Conservation (phyloP, 37 sponge, comb jelly and placozoan species). For the Spongilla lacustris region DNA sequence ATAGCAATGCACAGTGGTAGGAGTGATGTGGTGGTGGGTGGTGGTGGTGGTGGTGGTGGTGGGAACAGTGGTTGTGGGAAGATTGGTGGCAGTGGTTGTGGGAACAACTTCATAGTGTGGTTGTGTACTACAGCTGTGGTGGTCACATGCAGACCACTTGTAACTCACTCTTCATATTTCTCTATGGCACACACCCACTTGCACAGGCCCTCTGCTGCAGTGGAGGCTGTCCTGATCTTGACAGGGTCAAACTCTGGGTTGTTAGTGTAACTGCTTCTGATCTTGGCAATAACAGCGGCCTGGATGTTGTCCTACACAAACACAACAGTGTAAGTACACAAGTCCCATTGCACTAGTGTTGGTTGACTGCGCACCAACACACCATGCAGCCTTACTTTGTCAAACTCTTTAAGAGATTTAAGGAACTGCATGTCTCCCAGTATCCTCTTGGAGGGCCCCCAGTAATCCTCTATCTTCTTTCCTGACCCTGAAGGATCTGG, state of each 20-base stretch:
- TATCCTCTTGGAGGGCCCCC: conserved; percentile 93
- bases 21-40: background rate
- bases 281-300: conserved; percentile 78
- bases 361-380: too few species aligned
- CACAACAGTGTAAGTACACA: background rate
- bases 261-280: conserved; percentile 78
- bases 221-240: conserved; percentile 92
- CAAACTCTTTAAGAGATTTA: conserved; percentile 82
- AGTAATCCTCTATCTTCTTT: conserved; percentile 95
- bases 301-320: conserved; percentile 84
- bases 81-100: background rate
- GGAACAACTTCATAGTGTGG: too few species aligned
- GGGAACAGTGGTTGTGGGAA: background rate
- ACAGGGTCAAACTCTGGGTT: conserved; percentile 97
- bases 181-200: conserved; percentile 97
- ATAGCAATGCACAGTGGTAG: background rate
- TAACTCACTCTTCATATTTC: conserved; percentile 88
- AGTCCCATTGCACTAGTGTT: background rate
- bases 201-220: conserved; percentile 97
- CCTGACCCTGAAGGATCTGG: conserved; percentile 91
- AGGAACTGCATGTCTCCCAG: conserved; percentile 95
- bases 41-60: background rate
- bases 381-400: conserved; percentile 88
- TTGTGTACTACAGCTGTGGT: too few species aligned
- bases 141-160: too few species aligned